A percentile compares a stretch with the other conserved stretches of the same genome.
Evolutionary conservation across 35 echinoderm and acorn worm species (phyloP).

Genomic region (Holothuria glaberrima): DNA sequence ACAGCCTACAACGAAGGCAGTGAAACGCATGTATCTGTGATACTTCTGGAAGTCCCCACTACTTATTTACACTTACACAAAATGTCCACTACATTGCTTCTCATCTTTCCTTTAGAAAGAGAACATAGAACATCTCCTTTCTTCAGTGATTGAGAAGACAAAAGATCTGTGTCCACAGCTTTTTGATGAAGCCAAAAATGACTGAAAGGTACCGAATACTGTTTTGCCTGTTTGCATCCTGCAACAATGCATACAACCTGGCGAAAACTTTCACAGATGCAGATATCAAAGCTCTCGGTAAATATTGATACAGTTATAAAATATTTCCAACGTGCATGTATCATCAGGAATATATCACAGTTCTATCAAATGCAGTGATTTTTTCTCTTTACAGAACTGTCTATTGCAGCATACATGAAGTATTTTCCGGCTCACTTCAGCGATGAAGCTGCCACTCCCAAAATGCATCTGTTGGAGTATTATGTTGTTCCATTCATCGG

Average conservation of each 20-base stretch:
- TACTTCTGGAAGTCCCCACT: conserved; percentile 17
- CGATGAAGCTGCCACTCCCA: conserved; percentile 49
- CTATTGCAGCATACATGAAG: conserved; percentile 25
- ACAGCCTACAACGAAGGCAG: too few relatives aligned
- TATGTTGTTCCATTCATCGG: conserved; percentile 58
- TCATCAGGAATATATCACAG: not conserved
- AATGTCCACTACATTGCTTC: not conserved
- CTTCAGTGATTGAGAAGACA: not conserved
- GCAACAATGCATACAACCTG: conserved; percentile 23
- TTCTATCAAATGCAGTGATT: not conserved
- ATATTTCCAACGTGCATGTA: not conserved
- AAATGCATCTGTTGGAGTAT: conserved; percentile 64
- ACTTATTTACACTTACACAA: not conserved
- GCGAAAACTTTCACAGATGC: not conserved
- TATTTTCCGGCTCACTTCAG: conserved; percentile 22
- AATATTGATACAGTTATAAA: not conserved
- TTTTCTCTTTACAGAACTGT: conserved; percentile 28
- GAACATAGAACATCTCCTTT: not conserved
- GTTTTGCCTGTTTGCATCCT: conserved; percentile 21
- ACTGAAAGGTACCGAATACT: not conserved
- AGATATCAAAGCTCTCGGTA: conserved; percentile 32
- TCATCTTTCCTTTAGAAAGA: conserved; percentile 17
- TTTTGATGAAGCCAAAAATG: conserved; percentile 28
- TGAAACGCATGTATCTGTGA: not conserved
- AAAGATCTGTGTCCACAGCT: conserved; percentile 21